Percentiles rank a stretch among this genome's conserved stretches.
Conservation (phyloP, 2,888 invertebrate genomes). For the Limnephilus marmoratus region DNA sequence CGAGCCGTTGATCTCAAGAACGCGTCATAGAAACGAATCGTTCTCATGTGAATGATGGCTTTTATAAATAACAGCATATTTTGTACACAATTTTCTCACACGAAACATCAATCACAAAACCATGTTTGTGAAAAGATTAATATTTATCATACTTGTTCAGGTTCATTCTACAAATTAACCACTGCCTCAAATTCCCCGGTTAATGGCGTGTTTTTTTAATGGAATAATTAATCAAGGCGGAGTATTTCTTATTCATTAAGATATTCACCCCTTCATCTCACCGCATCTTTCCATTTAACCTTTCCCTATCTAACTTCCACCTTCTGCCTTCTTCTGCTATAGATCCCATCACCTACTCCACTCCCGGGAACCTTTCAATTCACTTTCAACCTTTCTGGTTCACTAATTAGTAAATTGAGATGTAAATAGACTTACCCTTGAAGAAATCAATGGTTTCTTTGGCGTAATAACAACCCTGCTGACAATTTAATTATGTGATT, state of each 20-base stretch:
- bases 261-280: conserved; percentile 50
- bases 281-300: conserved; percentile 10
- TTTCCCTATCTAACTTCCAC: conserved; percentile 7
- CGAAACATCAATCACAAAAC: neutral
- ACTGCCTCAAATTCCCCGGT: neutral
- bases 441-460: conserved; percentile 32
- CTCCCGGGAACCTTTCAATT: conserved; percentile 29
- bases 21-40: too few species aligned
- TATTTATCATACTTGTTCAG: neutral
- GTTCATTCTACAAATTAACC: neutral
- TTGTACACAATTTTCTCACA: too few species aligned
- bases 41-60: too few species aligned
- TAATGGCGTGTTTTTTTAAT: conserved; percentile 8
- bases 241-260: conserved; percentile 53
- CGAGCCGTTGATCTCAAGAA: too few species aligned
- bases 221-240: conserved; percentile 35
- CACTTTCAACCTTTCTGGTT: conserved; percentile 30
- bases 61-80: too few species aligned
- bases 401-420: conserved; percentile 63
- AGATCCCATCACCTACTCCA: conserved; percentile 31
- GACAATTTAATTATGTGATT: neutral
- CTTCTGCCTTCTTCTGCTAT: conserved; percentile 11
- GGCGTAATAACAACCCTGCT: neutral
- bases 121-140: neutral
- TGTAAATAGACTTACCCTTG: conserved; percentile 53